Evolutionary conservation across 2,797 vertebrate species (phyloP).

Genomic region (Pantherophis vulpinus): DNA sequence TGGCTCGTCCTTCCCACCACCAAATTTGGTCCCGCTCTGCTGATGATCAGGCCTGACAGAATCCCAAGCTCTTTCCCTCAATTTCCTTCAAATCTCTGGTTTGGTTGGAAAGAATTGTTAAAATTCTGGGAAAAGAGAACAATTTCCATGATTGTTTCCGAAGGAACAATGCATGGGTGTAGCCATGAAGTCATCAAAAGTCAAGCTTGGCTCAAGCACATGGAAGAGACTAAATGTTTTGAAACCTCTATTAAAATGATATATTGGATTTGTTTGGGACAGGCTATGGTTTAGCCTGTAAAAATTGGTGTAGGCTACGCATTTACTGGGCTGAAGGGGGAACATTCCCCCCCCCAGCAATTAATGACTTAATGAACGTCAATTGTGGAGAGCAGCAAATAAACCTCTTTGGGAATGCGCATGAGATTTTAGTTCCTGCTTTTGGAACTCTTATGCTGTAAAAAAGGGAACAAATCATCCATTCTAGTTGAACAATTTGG

Average conservation of each 20-base stretch:
- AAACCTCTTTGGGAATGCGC: background rate
- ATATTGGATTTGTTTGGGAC: background rate
- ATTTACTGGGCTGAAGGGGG: background rate
- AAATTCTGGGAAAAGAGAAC: background rate
- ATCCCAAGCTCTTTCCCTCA: background rate
- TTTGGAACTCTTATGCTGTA: background rate
- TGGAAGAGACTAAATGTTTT: background rate
- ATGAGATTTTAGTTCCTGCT: background rate
- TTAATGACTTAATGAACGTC: background rate
- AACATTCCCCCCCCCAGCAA: no score
- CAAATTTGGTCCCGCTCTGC: background rate
- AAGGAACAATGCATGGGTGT: background rate
- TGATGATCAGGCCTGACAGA: background rate
- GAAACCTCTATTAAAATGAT: background rate
- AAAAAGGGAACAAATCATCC: background rate
- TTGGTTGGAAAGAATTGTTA: background rate
- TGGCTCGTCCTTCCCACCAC: background rate
- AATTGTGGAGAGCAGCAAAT: background rate
- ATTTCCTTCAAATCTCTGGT: background rate
- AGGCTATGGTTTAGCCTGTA: background rate
- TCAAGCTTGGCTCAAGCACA: background rate
- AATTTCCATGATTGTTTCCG: background rate
- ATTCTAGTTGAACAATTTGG: background rate
- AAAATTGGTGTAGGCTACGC: background rate
- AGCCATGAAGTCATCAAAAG: background rate